Percentiles rank a stretch among this genome's conserved stretches.
These are phyloP conservation scores for Drosophila dunni DNA, from an alignment of 1,140 invertebrate species.

Conservation along the genomic window DNA sequence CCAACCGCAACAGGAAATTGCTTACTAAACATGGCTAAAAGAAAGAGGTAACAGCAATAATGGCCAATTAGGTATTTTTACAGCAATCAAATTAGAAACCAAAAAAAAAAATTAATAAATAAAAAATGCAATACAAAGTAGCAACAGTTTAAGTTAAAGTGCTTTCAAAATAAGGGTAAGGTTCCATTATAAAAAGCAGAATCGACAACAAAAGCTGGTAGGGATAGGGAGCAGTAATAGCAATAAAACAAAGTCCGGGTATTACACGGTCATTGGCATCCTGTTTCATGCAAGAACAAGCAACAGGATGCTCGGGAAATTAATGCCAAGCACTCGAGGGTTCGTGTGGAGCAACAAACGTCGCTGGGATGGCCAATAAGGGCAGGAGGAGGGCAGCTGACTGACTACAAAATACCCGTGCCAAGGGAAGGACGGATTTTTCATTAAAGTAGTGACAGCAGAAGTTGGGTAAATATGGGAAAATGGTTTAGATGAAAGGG, in stretches of 20 bases:
- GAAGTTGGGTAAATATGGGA: too few relatives aligned
- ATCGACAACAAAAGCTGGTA: background rate
- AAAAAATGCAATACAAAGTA: conserved; percentile 2
- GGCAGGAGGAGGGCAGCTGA: background rate
- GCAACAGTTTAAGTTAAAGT: conserved; percentile 56
- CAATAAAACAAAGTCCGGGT: conserved; percentile 42
- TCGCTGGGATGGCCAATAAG: conserved; percentile 61
- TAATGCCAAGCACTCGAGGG: conserved; percentile 47
- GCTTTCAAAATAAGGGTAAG: conserved; percentile 22
- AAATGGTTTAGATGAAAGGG: too few relatives aligned
- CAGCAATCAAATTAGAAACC: conserved; percentile 69
- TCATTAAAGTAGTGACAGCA: too few relatives aligned
- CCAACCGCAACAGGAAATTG: conserved; percentile 40
- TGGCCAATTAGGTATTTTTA: conserved; percentile 51
- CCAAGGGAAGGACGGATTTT: background rate
- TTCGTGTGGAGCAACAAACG: conserved; percentile 32
- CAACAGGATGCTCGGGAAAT: conserved; percentile 76
- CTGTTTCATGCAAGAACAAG: conserved; percentile 82
- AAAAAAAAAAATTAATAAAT: conserved; percentile 14
- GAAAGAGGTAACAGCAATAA: conserved; percentile 27
- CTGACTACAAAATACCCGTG: conserved; percentile 16
- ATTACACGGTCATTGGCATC: conserved; percentile 80
- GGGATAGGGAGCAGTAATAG: background rate
- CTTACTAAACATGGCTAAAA: conserved; percentile 26
- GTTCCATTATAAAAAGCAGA: conserved; percentile 3